phyloP scores from a whole-genome alignment of 2,797 vertebrate genomes.

The Chaetodon trifasciatus region DNA sequence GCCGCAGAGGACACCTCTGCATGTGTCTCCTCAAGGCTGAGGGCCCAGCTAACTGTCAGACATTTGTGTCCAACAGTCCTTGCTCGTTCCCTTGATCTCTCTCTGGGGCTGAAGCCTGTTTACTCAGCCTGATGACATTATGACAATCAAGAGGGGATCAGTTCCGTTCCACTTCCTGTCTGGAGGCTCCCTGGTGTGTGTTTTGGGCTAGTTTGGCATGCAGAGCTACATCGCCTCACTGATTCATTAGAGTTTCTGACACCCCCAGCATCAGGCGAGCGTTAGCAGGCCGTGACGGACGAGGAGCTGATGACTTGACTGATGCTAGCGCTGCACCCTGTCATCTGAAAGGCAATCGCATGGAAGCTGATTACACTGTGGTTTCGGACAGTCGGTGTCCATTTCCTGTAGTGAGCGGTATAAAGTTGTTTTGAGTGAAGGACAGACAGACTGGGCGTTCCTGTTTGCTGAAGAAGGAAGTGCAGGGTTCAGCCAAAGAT shows the following conservation, averaged over 20 bases:
- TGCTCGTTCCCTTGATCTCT: constrained; percentile 33
- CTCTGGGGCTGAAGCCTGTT: constrained; percentile 55
- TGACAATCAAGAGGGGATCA: constrained; percentile 64
- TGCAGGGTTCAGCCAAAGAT: constrained; percentile 39
- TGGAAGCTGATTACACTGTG: constrained; percentile 24
- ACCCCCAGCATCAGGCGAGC: constrained; percentile 6
- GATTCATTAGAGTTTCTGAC: constrained; percentile 50
- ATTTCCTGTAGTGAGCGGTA: constrained; percentile 10
- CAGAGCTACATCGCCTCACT: constrained; percentile 31
- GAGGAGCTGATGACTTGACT: constrained; percentile 32
- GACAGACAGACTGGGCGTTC: constrained; percentile 25
- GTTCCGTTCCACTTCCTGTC: constrained; percentile 69
- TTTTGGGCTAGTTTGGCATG: constrained; percentile 45
- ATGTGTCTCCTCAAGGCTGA: constrained; percentile 2
- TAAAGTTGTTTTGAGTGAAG: constrained; percentile 24
- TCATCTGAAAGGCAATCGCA: constrained; percentile 28
- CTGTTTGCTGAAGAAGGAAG: constrained; percentile 55
- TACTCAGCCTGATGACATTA: constrained; percentile 65
- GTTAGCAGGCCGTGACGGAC: constrained; percentile 32
- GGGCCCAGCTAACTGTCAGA: constrained; percentile 18
- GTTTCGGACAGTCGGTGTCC: constrained; percentile 14
- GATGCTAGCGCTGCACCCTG: not conserved
- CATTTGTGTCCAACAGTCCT: constrained; percentile 14
- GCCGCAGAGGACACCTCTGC: constrained; percentile 46
- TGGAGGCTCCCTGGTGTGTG: constrained; percentile 58